phyloP scores from a whole-genome alignment of 2,113 vertebrate species.

The Ornithorhynchus anatinus region DNA sequence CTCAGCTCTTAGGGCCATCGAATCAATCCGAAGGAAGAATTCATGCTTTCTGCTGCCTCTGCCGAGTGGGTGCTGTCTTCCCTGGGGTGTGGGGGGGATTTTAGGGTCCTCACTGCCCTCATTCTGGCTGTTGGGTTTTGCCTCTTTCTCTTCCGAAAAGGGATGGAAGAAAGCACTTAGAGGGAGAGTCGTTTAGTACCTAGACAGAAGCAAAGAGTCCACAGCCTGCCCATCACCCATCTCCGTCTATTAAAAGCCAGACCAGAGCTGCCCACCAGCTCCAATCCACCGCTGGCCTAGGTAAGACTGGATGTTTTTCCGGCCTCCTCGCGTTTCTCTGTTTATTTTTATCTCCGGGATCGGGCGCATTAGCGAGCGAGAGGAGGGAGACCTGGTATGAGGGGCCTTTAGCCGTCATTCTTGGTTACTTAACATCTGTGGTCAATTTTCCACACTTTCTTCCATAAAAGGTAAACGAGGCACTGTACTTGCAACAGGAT shows the following conservation, averaged over 20 bases:
- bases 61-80: constrained; percentile 41
- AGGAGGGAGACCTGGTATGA: constrained; percentile 70
- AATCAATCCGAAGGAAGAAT: constrained; percentile 48
- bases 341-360: constrained; percentile 79
- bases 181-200: constrained; percentile 55
- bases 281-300: constrained; percentile 68
- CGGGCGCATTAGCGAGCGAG: constrained; percentile 66
- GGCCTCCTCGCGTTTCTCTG: constrained; percentile 62
- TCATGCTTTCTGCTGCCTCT: constrained; percentile 19
- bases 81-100: constrained; percentile 2
- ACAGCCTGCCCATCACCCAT: too few relatives aligned
- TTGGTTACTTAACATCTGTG: constrained; percentile 81
- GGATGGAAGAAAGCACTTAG: constrained; percentile 46
- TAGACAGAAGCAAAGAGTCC: constrained; percentile 42
- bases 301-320: constrained; percentile 57
- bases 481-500: constrained; percentile 78
- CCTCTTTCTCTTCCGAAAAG: constrained; percentile 29
- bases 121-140: constrained; percentile 36
- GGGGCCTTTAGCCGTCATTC: constrained; percentile 75
- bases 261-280: constrained; percentile 40
- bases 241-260: constrained; percentile 57
- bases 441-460: constrained; percentile 84
- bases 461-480: constrained; percentile 86
- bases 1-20: constrained; percentile 55
- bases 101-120: constrained; percentile 48